Conservation (phyloP, 2,888 invertebrate species). For the Choristoneura rosaceana region DNA sequence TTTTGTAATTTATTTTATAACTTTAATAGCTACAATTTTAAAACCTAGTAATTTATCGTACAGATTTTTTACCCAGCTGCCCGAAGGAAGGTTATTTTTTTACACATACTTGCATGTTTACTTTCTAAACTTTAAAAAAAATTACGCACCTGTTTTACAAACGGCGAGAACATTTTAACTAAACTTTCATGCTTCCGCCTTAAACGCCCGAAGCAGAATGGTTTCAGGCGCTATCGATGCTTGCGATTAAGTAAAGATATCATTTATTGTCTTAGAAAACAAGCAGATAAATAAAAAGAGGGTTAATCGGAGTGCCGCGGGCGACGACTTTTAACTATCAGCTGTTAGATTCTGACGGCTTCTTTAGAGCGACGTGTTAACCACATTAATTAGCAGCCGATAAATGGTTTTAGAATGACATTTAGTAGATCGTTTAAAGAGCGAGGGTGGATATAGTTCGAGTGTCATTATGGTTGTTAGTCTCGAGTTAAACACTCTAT, state of each 20-base stretch:
- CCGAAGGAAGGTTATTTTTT: too few species aligned
- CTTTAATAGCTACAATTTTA: too few species aligned
- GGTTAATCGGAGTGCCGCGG: background rate
- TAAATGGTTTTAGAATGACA: too few species aligned
- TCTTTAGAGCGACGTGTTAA: background rate
- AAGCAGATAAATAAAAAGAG: background rate
- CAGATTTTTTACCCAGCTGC: background rate
- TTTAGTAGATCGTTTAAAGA: too few species aligned
- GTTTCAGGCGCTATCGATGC: background rate
- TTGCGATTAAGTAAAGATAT: background rate
- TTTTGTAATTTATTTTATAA: too few species aligned
- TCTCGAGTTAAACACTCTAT: too few species aligned
- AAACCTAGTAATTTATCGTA: too few species aligned
- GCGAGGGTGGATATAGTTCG: too few species aligned
- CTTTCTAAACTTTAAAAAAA: background rate
- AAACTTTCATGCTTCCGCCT: background rate
- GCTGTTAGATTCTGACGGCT: background rate
- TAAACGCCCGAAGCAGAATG: background rate
- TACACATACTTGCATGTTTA: too few species aligned
- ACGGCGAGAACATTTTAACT: slow-evolving; percentile 44
- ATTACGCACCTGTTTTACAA: slow-evolving; percentile 44
- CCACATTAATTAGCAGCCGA: background rate
- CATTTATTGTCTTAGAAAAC: slow-evolving; percentile 10
- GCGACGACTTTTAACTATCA: background rate
- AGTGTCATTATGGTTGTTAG: too few species aligned